phyloP scores from a whole-genome alignment of 2,888 invertebrate species.

The Andricus quercusramuli region DNA sequence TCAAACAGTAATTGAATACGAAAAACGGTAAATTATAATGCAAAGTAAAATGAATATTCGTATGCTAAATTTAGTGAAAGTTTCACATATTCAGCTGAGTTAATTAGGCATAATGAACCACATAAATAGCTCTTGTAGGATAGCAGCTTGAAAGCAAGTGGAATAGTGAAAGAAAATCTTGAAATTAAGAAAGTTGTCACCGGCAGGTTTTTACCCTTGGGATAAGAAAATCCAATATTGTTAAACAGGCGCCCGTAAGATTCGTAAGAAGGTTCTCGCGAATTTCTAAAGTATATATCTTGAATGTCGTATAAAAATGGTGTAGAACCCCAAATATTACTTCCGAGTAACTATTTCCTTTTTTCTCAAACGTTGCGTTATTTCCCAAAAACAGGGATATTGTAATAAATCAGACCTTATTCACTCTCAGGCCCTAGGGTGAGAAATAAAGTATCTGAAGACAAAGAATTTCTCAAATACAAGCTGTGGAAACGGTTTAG shows the following conservation, averaged over 20 bases:
- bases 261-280: constrained; percentile 12
- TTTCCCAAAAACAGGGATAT: background rate
- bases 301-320: constrained; percentile 15
- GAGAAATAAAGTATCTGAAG: background rate
- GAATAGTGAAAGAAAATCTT: constrained; percentile 35
- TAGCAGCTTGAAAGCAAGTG: background rate
- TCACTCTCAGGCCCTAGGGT: background rate
- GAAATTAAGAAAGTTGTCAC: constrained; percentile 61
- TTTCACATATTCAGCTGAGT: background rate
- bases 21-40: background rate
- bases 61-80: background rate
- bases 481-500: background rate
- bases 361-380: background rate
- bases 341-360: background rate
- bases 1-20: background rate
- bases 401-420: constrained; percentile 12
- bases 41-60: background rate
- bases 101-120: background rate
- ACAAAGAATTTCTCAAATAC: background rate
- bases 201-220: constrained; percentile 45
- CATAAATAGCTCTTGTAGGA: background rate
- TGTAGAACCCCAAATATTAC: constrained; percentile 20
- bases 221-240: constrained; percentile 55
- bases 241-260: constrained; percentile 42
- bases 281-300: constrained; percentile 11